Percentiles rank a stretch among this genome's conserved stretches.
Conservation (phyloP, 2,797 vertebrate species). For the Sarcophilus harrisii region DNA sequence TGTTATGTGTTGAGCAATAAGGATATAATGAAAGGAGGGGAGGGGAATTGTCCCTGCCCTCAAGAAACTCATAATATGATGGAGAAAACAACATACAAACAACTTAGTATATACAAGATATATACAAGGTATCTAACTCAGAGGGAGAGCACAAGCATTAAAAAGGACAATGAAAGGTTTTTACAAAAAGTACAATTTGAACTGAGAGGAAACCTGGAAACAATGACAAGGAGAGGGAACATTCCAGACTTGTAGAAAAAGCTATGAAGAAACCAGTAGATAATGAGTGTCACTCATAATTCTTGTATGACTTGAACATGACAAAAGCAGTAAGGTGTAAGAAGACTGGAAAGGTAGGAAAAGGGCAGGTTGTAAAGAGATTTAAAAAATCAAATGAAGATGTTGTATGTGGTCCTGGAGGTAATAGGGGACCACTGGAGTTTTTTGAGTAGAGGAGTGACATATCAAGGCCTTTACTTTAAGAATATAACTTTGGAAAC, state of each 20-base stretch:
- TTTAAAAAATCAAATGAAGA: neutral
- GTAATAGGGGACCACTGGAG: neutral
- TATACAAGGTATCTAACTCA: neutral
- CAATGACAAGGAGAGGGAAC: neutral
- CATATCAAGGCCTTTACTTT: neutral
- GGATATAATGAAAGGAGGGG: neutral
- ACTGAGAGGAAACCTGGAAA: neutral
- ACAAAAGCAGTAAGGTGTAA: neutral
- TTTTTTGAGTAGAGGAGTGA: neutral
- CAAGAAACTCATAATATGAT: neutral
- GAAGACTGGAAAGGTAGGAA: neutral
- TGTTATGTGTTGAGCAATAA: neutral
- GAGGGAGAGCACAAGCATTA: neutral
- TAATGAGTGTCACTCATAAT: neutral
- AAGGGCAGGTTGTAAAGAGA: neutral
- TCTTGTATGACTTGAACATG: neutral
- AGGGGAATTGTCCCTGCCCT: neutral
- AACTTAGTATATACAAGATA: neutral
- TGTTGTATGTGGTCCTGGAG: neutral
- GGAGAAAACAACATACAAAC: neutral
- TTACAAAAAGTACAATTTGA: neutral
- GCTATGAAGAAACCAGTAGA: neutral
- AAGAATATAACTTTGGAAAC: neutral
- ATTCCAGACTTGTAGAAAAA: neutral
- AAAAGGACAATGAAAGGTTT: neutral